These are phyloP conservation scores for Planiliza haematocheilus DNA, from an alignment of 2,113 vertebrate species.

Conservation along the genomic window DNA sequence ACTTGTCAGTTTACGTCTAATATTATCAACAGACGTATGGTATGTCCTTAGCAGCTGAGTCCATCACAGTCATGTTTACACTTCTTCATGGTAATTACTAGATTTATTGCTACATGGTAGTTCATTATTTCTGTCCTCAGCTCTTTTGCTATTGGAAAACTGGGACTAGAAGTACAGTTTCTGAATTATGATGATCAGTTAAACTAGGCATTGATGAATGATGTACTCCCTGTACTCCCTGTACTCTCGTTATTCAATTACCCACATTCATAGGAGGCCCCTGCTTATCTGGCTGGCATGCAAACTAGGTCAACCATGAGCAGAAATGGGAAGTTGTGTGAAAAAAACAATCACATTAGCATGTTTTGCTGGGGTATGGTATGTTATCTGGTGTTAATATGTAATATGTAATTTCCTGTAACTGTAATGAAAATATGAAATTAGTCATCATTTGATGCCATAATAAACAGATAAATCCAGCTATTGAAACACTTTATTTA, in stretches of 20 bases:
- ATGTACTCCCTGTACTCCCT: neutral
- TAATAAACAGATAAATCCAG: neutral
- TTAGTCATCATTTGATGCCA: too few relatives aligned
- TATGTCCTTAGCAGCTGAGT: slow-evolving; percentile 10
- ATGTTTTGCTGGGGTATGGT: neutral
- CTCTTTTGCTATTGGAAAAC: too few relatives aligned
- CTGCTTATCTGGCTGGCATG: slow-evolving; percentile 43
- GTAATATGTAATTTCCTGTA: neutral
- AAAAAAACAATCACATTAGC: slow-evolving; percentile 11
- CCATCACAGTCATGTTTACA: slow-evolving; percentile 8
- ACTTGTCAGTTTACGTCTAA: slow-evolving; percentile 50
- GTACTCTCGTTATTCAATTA: slow-evolving; percentile 51
- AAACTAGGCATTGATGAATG: neutral
- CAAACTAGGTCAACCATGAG: slow-evolving; percentile 77
- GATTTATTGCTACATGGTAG: neutral
- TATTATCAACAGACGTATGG: slow-evolving; percentile 13
- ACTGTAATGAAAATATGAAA: neutral
- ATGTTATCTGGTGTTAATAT: neutral
- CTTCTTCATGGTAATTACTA: slow-evolving; percentile 50
- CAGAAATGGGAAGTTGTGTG: slow-evolving; percentile 44
- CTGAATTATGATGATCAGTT: neutral
- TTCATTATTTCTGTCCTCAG: too few relatives aligned
- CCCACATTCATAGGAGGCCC: slow-evolving; percentile 59
- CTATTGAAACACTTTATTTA: neutral
- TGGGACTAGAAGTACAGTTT: too few relatives aligned